Percentiles rank a stretch among this genome's conserved stretches.
Conservation (phyloP, 2,888 invertebrate species). For the Nasonia oneida region DNA sequence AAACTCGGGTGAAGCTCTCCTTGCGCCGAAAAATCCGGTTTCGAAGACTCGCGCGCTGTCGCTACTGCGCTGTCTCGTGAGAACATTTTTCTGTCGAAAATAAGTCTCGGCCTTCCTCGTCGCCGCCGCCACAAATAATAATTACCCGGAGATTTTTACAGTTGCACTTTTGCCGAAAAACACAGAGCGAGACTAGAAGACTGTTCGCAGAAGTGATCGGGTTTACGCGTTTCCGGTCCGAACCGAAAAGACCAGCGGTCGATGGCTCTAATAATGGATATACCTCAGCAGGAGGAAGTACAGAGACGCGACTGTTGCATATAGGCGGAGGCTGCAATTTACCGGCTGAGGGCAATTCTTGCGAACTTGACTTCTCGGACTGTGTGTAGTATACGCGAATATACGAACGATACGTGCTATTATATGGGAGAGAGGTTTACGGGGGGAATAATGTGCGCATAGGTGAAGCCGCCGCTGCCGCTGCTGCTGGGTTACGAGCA, state of each 20-base stretch:
- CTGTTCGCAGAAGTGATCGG: slow-evolving; percentile 35
- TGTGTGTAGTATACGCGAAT: background rate
- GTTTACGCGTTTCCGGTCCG: slow-evolving; percentile 23
- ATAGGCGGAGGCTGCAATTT: slow-evolving; percentile 41
- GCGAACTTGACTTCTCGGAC: slow-evolving; percentile 50
- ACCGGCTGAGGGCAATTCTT: slow-evolving; percentile 39
- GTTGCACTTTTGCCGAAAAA: background rate
- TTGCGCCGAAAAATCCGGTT: slow-evolving; percentile 58
- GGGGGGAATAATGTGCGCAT: slow-evolving; percentile 28
- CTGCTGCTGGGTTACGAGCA: slow-evolving; percentile 41
- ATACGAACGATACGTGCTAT: slow-evolving; percentile 40
- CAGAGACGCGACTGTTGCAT: background rate
- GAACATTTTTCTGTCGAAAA: slow-evolving; percentile 59
- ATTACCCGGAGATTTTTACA: slow-evolving; percentile 43
- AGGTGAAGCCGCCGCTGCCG: slow-evolving; percentile 15
- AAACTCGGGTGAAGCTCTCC: slow-evolving; percentile 36
- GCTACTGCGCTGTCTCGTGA: slow-evolving; percentile 48
- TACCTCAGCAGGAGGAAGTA: background rate
- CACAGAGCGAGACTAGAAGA: background rate
- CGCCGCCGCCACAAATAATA: slow-evolving; percentile 41
- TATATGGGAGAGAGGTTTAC: slow-evolving; percentile 4
- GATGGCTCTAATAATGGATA: background rate
- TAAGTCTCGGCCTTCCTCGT: background rate
- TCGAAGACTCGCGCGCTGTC: slow-evolving; percentile 30
- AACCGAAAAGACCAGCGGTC: background rate